Evolutionary conservation across 1,140 invertebrate genomes (phyloP), one percentile per base, ranked within the genome.

Genomic region (Paracyclopina nana): DNA sequence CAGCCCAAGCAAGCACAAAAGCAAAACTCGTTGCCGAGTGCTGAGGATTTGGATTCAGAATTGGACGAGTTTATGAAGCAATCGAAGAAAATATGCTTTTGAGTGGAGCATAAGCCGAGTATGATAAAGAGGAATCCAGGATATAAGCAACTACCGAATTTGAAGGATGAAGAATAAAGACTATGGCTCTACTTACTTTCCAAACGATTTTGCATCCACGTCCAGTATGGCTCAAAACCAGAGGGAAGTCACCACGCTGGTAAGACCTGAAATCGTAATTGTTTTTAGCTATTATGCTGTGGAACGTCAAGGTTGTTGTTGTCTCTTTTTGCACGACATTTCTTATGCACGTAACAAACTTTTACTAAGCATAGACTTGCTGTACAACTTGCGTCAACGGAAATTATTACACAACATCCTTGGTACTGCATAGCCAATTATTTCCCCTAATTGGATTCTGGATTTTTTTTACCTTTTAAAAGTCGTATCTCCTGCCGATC

Each of bases 171-270:
- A 31, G 8, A 31, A 8, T 14, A 31, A 8, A 8, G 14, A 38
- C 20, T 5, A 9, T 3, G 34, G 14, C 5, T 20, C 20, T 38
- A 38, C 29, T 31, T 14, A 31, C 34, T 20, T 38, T 44, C 42
- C 42, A 44, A 5, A 22, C 16, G n/a, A 44, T 12, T 20, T 44
- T 44, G 24, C 42, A 44, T 44, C 42, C 42, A 4, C 42, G 3
- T 44, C 14, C 42, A 44, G 42, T 44, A 22, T 44, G 42, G 14
- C 14, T 44, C 12, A 44, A 22, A 4, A 25, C 42, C 2, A 44
- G 16, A 25, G 42, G 42, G 24, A 44, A 44, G 12, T 44, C 42
- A 2, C 42, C 42, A 18, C 42, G 16, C 24, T 14, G 16, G 42
- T 44, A 44, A 25, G 42, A 14, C 24, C 42, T 44, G 42, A 5